phyloP scores from a whole-genome alignment of 1,140 invertebrate genomes.

The Drosophila asahinai region DNA sequence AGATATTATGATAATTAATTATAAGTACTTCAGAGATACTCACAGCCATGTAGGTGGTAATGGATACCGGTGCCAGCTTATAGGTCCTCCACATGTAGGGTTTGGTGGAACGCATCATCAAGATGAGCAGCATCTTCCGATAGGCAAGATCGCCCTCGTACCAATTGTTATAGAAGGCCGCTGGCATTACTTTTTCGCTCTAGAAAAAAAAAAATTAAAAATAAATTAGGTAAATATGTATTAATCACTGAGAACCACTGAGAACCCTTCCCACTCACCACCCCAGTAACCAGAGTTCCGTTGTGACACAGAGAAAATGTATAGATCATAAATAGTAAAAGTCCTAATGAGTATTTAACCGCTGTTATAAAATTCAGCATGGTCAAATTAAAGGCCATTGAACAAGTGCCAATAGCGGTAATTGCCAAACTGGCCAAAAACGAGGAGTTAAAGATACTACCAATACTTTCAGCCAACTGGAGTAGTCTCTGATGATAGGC shows the following conservation, averaged over 20 bases:
- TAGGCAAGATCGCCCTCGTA: conserved; percentile 67
- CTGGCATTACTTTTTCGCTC: conserved; percentile 63
- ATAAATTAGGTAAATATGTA: neutral
- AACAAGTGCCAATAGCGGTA: neutral
- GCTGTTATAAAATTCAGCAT: neutral
- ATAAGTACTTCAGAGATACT: conserved; percentile 1
- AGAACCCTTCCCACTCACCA: neutral
- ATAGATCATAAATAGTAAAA: conserved; percentile 9
- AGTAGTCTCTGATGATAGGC: neutral
- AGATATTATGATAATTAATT: neutral
- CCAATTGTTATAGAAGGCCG: conserved; percentile 77
- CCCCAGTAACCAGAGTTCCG: conserved; percentile 3
- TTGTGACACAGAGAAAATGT: conserved; percentile 17
- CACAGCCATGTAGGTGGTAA: conserved; percentile 62
- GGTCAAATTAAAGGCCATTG: conserved; percentile 2
- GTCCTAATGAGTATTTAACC: conserved; percentile 8
- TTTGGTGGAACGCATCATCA: conserved; percentile 60
- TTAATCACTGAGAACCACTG: too few relatives aligned
- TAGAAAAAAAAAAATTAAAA: neutral
- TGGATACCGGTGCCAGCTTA: conserved; percentile 67
- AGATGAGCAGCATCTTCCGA: conserved; percentile 66
- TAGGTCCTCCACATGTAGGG: conserved; percentile 55
- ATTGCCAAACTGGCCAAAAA: conserved; percentile 4
- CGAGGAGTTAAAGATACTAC: conserved; percentile 1
- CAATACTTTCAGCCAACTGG: neutral